phyloP scores from a whole-genome alignment of 2,888 invertebrate genomes.

The Abrostola tripartita region DNA sequence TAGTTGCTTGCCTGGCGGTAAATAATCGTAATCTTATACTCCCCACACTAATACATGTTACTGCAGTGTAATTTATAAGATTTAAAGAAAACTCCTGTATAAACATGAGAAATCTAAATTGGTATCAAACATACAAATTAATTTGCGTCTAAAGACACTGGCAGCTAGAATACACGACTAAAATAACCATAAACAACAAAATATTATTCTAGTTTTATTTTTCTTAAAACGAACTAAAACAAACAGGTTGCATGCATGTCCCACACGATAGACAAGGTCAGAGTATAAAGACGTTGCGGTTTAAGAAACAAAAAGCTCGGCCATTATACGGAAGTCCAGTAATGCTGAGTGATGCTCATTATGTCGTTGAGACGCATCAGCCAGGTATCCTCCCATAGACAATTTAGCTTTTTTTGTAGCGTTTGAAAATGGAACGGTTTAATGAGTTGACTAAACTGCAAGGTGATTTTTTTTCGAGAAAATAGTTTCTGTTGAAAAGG shows the following conservation, averaged over 20 bases:
- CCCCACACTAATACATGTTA: too few species aligned
- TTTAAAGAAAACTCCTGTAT: too few species aligned
- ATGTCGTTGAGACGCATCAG: slow-evolving; percentile 60
- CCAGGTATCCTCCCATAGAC: slow-evolving; percentile 39
- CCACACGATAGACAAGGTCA: slow-evolving; percentile 32
- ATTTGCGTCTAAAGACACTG: too few species aligned
- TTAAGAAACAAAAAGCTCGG: slow-evolving; percentile 30
- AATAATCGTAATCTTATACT: too few species aligned
- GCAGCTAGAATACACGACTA: too few species aligned
- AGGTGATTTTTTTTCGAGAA: neutral
- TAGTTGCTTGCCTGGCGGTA: too few species aligned
- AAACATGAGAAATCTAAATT: too few species aligned
- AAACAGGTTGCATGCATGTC: slow-evolving; percentile 16
- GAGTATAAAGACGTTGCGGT: slow-evolving; percentile 47
- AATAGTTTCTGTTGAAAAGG: neutral
- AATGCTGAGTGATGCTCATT: slow-evolving; percentile 58
- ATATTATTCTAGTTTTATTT: neutral
- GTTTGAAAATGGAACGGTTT: slow-evolving; percentile 11
- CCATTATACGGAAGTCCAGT: slow-evolving; percentile 63
- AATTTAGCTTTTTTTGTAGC: slow-evolving; percentile 16
- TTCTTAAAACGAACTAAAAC: neutral
- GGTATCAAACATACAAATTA: too few species aligned
- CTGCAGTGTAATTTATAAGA: too few species aligned
- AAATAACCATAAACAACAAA: neutral
- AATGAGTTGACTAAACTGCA: slow-evolving; percentile 4